Base-by-base conservation (phyloP, 2,113 vertebrate genomes). In the Nerophis lumbriciformis region DNA sequence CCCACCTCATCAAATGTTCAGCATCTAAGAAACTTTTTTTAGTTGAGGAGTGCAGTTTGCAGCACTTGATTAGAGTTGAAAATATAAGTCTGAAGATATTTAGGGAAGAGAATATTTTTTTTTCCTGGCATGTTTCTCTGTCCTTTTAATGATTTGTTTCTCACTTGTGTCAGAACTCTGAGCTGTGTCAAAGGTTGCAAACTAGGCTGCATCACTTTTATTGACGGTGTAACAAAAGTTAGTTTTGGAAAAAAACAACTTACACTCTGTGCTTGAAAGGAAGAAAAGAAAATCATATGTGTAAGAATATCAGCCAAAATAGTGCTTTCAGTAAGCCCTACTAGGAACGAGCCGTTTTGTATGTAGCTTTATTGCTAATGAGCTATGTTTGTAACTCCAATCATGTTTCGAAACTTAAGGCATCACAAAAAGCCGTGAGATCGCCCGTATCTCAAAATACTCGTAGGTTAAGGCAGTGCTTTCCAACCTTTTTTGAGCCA, bases 71-170 rank as follows among this genome's bases (percentile, higher is more conserved):
- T n/a, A 42, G 8, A 9, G 37, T 56, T 56, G 16, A 56, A 56
- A 56, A 56, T 56, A 56, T 6, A 5, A n/a, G n/a, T 1, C 14
- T 55, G 53, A 55, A 38, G 36, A 19, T 56, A 56, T 56, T 56
- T 56, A 38, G 3, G 54, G 37, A 15, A 16, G 37, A 56, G 54
- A 39, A 38, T n/a, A 19, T 42, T 56, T 4, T 42, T 42, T 56
- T 42, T 39, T 56, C 37, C 54, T 56, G 54, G 9, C 37, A 56
- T 10, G 19, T 19, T n/a, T 10, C 6, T 2, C 16, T 39, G 37
- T 39, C 54, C 54, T 39, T 42, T 39, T 56, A 56, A 57, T 57
- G 54, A 57, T 42, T 57, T 57, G 38, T 42, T 57, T 57, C 38
- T 57, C 37, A 57, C 9, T 6, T 19, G 54, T 57, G 54, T 21